Base-by-base conservation (phyloP, 2,113 vertebrate species). In the Ovibos moschatus region DNA sequence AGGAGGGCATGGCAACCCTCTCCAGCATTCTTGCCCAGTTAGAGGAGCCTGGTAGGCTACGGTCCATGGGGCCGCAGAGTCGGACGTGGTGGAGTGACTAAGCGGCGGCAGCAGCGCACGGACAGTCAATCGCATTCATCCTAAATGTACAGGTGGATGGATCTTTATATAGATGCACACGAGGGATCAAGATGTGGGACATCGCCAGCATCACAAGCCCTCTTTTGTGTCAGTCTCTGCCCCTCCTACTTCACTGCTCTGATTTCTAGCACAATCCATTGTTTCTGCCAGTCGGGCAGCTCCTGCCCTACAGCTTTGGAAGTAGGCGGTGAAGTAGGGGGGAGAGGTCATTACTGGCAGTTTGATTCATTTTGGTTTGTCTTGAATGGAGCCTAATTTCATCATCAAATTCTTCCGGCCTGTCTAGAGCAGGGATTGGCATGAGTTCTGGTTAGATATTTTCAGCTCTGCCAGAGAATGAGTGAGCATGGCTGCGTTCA, bases 171-270 rank as follows among this genome's bases (percentile, higher is more conserved):
- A 2, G 6, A 0, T n/a, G 47, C 57, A 10, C 7, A 0, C 3
- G 0, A 0, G 3, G 16, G 36, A 53, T 28, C 53, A 30, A 53
- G 78, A 10, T 23, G 0, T 0, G 0, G 43, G 12, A 7, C 6
- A 5, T 12, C 23, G 43, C 78, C 47, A 15, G 47, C 27, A 4
- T 64, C 21, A 50, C 45, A 14, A 74, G 74, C 11, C 14, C 33
- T 21, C 55, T 58, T 6, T 0, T 2, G 14, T 0, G 2, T 33
- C 40, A 1, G 7, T 64, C 55, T 14, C 30, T 1, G 2, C 27
- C 23, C 19, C 47, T 36, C n/a, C 21, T 71, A 5, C 64, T 23
- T 36, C 28, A 1, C 4, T 11, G 1, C 51, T 43, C 57, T 43
- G 27, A 71, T 33, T 74, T 93, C 89, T 19, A 76, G 76, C 25